Percentiles rank a stretch among this genome's conserved stretches.
phyloP scores from a whole-genome alignment of 2,888 invertebrate genomes.

The Beris morrisii region DNA sequence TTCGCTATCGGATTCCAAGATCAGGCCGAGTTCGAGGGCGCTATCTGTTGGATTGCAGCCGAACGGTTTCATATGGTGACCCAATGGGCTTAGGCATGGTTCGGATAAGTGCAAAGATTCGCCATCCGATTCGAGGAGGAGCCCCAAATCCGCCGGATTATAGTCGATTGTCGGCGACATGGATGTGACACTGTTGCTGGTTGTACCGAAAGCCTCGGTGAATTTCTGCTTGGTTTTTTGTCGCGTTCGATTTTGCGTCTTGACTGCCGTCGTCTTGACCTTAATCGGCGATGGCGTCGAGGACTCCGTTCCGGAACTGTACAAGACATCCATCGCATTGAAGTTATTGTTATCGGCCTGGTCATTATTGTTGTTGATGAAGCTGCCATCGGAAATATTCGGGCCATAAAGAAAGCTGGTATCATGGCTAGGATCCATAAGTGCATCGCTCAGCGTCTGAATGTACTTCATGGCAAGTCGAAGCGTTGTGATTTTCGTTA shows the following conservation, averaged over 20 bases:
- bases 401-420: slow-evolving; percentile 39
- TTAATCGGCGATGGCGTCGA: slow-evolving; percentile 10
- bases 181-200: slow-evolving; percentile 4
- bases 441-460: slow-evolving; percentile 68
- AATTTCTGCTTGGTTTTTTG: slow-evolving; percentile 22
- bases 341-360: not conserved
- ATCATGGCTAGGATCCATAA: slow-evolving; percentile 57
- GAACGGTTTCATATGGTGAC: slow-evolving; percentile 37
- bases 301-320: not conserved
- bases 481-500: slow-evolving; percentile 88
- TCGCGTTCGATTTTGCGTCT: slow-evolving; percentile 7
- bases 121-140: slow-evolving; percentile 63
- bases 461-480: slow-evolving; percentile 88
- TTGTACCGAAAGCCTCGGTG: not conserved
- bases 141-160: slow-evolving; percentile 51
- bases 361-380: slow-evolving; percentile 12
- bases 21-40: slow-evolving; percentile 50
- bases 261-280: not conserved
- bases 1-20: slow-evolving; percentile 50
- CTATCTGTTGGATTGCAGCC: slow-evolving; percentile 38
- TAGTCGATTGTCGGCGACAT: slow-evolving; percentile 43
- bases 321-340: slow-evolving; percentile 10
- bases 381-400: slow-evolving; percentile 1
- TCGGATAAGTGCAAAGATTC: slow-evolving; percentile 58
- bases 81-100: slow-evolving; percentile 49